Evolutionary conservation across 2,888 invertebrate genomes (phyloP), one percentile per base, ranked within the genome.

Genomic region (Didymodactylos carnosus): DNA sequence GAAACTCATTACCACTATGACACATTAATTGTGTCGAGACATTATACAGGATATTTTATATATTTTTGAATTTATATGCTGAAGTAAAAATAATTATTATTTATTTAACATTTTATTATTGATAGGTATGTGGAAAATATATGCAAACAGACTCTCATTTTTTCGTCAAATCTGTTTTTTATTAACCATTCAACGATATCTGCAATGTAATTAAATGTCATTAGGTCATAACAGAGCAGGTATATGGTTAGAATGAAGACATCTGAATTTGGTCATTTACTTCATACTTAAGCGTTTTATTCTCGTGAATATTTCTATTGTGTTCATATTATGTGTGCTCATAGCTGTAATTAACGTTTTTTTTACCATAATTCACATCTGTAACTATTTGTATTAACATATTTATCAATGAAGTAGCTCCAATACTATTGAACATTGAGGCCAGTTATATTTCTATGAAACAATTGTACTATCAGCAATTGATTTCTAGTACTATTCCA

Each of bases 111-210:
- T n/a, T n/a, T n/a, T n/a, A n/a, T n/a, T n/a, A n/a, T n/a, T n/a
- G n/a, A n/a, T n/a, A n/a, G n/a, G n/a, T n/a, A n/a, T n/a, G n/a
- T n/a, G n/a, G n/a, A n/a, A n/a, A n/a, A n/a, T 81, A 81, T 81
- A 80, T 81, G 81, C 16, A 82, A 75, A 75, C 81, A 78, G 1
- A 81, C 80, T 73, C 78, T 79, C 27, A 81, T 80, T 25, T 82
- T 81, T 51, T 81, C 80, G 41, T 77, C 77, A 76, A 82, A 82
- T 71, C 80, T 81, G 7, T 81, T 82, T 76, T 80, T 80, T n/a
- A 80, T 80, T 69, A 81, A 80, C 82, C 82, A 82, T 71, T 82
- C 82, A 41, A 82, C 81, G 77, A 80, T 81, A 76, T 82, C 82
- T 49, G 79, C 75, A 29, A 82, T 80, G 76, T 79, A 79, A 76